These are phyloP conservation scores for Venustaconcha ellipsiformis DNA, from an alignment of 1,140 invertebrate genomes.

Conservation along the genomic window DNA sequence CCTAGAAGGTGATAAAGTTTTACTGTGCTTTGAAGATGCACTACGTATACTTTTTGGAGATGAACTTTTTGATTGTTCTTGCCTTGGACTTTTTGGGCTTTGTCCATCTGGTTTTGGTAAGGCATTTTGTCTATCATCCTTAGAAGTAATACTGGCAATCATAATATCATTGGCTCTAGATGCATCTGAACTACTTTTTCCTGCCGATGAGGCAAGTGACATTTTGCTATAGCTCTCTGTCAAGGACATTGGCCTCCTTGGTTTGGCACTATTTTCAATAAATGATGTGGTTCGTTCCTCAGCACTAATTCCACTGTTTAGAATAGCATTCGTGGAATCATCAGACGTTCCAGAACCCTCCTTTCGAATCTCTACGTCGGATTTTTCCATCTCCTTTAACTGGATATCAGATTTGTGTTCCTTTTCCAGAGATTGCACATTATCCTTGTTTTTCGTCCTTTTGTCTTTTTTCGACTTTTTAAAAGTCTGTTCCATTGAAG, in stretches of 20 bases:
- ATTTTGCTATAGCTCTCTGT: constrained; percentile 53
- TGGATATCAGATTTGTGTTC: constrained; percentile 18
- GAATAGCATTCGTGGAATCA: constrained; percentile 27
- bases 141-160: constrained; percentile 22
- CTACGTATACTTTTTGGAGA: constrained; percentile 44
- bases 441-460: too few species aligned
- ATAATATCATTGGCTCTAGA: constrained; percentile 6
- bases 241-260: constrained; percentile 56
- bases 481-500: too few species aligned
- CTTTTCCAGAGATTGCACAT: too few species aligned
- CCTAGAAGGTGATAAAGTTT: constrained; percentile 54
- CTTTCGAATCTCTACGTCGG: constrained; percentile 29
- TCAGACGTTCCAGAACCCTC: constrained; percentile 39
- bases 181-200: constrained; percentile 24
- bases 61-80: constrained; percentile 38
- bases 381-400: constrained; percentile 16
- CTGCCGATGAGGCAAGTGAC: constrained; percentile 13
- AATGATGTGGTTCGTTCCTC: constrained; percentile 55
- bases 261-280: constrained; percentile 41
- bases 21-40: constrained; percentile 41
- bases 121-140: constrained; percentile 48
- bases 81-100: constrained; percentile 53
- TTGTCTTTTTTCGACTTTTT: too few species aligned
- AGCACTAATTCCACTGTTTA: constrained; percentile 24
- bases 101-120: constrained; percentile 61